Evolutionary conservation across 2,797 vertebrate genomes (phyloP).

Genomic region (Vespertilio murinus): DNA sequence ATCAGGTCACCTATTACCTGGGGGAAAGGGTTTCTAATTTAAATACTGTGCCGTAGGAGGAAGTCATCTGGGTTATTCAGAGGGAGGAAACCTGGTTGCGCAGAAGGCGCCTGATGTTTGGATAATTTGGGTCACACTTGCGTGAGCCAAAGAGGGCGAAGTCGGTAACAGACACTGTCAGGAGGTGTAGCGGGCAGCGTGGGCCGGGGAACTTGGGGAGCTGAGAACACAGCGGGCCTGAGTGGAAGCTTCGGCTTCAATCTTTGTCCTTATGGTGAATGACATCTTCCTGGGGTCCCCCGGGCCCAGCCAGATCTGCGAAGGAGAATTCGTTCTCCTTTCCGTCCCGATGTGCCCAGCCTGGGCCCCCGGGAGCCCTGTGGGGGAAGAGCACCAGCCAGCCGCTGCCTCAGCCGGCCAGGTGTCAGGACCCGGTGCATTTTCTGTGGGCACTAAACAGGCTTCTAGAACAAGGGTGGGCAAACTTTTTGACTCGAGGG

Average conservation of each 20-base stretch:
- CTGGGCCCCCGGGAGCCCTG: not conserved
- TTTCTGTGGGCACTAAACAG: not conserved
- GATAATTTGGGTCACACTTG: slow-evolving; percentile 43
- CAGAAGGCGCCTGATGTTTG: not conserved
- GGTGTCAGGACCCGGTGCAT: not conserved
- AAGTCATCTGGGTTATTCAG: slow-evolving; percentile 67
- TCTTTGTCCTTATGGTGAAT: not conserved
- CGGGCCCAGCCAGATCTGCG: not conserved
- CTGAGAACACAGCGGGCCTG: no score
- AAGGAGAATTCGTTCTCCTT: not conserved
- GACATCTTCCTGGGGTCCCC: not conserved
- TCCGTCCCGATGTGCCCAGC: not conserved
- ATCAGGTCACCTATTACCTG: slow-evolving; percentile 64
- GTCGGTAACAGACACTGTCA: not conserved
- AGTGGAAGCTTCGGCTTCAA: not conserved
- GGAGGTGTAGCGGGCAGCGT: not conserved
- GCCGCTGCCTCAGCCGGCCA: not conserved
- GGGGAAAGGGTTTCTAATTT: slow-evolving; percentile 64
- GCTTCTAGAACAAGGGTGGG: slow-evolving; percentile 9
- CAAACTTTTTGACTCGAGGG: no score
- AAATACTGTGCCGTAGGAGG: not conserved
- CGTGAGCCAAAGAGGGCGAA: not conserved
- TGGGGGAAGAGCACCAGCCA: not conserved
- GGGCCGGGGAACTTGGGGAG: no score
- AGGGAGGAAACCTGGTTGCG: slow-evolving; percentile 26